Evolutionary conservation across 2,888 invertebrate species (phyloP), one percentile per base, ranked within the genome.

Genomic region (Notodonta ziczac): DNA sequence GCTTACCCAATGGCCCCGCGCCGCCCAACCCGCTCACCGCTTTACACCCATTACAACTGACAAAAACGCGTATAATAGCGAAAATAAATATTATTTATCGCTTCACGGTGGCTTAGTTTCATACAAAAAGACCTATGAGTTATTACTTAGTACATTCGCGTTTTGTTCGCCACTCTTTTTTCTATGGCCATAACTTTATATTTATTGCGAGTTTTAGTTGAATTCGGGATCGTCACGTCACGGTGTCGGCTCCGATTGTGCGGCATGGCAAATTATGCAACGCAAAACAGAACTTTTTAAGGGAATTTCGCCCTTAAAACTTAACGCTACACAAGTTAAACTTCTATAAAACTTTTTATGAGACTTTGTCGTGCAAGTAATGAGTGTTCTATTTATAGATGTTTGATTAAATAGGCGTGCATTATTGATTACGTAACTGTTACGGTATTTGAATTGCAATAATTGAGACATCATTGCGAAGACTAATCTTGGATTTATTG

Each of bases 1-100:
- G 72, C 81, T 51, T 40, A 16, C 60, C 65, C 58, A 61, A 57
- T 67, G 78, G 83, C 84, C 83, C 71, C 70, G 58, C 79, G 35
- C 66, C 57, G 58, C 57, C 65, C 73, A 75, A 67, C 71, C 74
- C 85, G 83, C 88, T 83, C 82, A 77, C 77, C 83, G 82, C 87
- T 86, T 85, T 85, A 87, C 89, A 87, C 85, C 91, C 91, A 90
- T 91, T 89, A 90, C 90, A 83, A 88, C 89, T 88, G 89, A 93
- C 93, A 93, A 91, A 91, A 92, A 89, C 90, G 86, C 87, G 91
- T 91, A 92, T 92, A 93, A 93, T 93, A 92, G 91, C 90, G 90
- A 90, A 93, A 92, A 93, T 93, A 93, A 93, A 93, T 90, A 93
- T 90, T 91, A 93, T 93, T 92, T 93, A 93, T 93, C 85, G 91